Base-by-base conservation (phyloP, 1,140 invertebrate genomes). In the Ditylenchus dipsaci region DNA sequence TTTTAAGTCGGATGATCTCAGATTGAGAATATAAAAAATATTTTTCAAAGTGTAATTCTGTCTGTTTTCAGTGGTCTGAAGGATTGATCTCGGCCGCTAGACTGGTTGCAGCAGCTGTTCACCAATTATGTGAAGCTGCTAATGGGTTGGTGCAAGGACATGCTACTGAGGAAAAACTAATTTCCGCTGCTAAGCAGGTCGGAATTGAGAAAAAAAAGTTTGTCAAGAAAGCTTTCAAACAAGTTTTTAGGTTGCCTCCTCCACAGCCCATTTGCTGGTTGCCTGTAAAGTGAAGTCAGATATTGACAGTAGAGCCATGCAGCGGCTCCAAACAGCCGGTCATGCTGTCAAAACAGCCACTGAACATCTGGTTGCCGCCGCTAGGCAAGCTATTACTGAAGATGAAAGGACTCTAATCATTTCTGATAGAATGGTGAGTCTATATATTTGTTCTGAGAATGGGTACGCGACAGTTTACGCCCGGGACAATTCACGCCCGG, bases 201-300 rank as follows among this genome's bases (percentile, higher is more conserved):
- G 66, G 63, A 8, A 27, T 7, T 3, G 43, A 13, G 49, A 53
- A 3, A 33, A 21, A 27, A 27, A 17, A 0, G 13, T 23, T 53
- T 53, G 3, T 19, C 8, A 7, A 53, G 23, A 13, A 3, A 7
- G 19, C 21, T 61, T 61, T 5, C 8, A 33, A 30, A 61, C 13
- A 7, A 7, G 29, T 47, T 23, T 78, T 58, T 65, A 93, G 85
- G 95, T 98, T 0, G 94, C 95, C 1, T 91, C 91, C 29, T 95
- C 92, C 0, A 99, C 95, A 0, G 95, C 95, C 0, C 94, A 97
- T 78, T 85, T 99, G 53, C 84, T 99, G 23, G 93, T 98, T 27
- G 95, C 95, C 1, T 97, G 95, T 84, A 96, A 97, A 87, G 92
- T 95, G 29, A 97, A 97, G 85, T 93, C 95, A 0, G 95, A 97